Evolutionary conservation across 2,888 invertebrate genomes (phyloP).

Genomic region (Allacma fusca): DNA sequence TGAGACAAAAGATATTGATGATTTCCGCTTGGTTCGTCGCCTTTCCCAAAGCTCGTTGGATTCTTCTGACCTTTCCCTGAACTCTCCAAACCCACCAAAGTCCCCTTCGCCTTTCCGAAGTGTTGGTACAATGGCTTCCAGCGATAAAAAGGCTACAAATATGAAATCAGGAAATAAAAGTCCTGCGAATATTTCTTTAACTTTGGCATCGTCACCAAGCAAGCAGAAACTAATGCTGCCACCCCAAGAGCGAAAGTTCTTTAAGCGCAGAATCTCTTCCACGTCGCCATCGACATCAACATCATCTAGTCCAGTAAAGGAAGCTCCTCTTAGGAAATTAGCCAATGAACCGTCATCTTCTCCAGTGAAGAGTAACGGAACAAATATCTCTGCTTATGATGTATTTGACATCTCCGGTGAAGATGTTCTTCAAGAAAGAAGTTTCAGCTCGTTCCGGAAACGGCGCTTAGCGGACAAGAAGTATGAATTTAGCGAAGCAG

Average conservation of each 20-base stretch:
- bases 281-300: conserved; percentile 1
- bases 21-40: conserved; percentile 33
- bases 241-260: conserved; percentile 52
- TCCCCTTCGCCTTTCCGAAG: conserved; percentile 16
- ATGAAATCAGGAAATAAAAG: too few relatives aligned
- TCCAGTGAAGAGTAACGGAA: neutral
- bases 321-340: neutral
- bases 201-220: too few relatives aligned
- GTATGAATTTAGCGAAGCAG: conserved; percentile 81
- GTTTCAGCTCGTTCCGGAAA: conserved; percentile 68
- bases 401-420: conserved; percentile 45
- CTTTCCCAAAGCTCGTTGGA: conserved; percentile 52
- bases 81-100: conserved; percentile 20
- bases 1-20: neutral
- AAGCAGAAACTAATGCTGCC: conserved; percentile 47
- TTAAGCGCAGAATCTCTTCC: conserved; percentile 35
- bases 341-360: conserved; percentile 18
- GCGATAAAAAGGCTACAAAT: neutral
- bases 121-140: neutral
- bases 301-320: conserved; percentile 31
- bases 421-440: conserved; percentile 45
- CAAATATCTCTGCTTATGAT: conserved; percentile 40
- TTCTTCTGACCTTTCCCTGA: conserved; percentile 39
- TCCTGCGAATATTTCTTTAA: too few relatives aligned
- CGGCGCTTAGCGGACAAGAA: conserved; percentile 88